Base-by-base conservation (phyloP, 30 jellyfish, hydroid and myxozoan species). In the Rhopilema esculentum region DNA sequence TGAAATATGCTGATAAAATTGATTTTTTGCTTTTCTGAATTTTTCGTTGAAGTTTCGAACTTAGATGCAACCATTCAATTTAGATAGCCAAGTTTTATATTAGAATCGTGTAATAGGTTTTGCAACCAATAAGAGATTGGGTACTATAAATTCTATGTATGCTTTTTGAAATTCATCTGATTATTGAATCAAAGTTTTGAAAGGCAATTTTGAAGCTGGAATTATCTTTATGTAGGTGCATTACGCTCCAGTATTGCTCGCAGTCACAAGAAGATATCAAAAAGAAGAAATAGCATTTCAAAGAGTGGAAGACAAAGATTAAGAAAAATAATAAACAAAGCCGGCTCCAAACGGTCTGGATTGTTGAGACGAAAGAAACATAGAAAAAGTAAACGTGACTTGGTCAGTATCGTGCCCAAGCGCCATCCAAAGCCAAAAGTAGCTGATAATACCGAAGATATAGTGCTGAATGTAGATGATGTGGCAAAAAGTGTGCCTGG, bases 401-500 rank as follows among this genome's bases (percentile, higher is more conserved):
- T 80, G 4, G 82, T 80, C 0, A 80, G 90, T 72, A 80, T 80
- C 31, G 90, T 65, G 12, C 90, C 90, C 16, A 51, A 67, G 33
- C 90, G 49, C 31, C 75, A 82, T 20, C 73, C 73, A 4, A 40
- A 31, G 40, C 31, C 57, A 25, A 75, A 75, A 48, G 16, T 71
- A 75, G 61, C 24, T 49, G 90, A 80, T 0, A 27, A 61, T 30
- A 78, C 20, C 73, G 73, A 80, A 7, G 82, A 66, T 17, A 66
- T 80, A 27, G 65, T 80, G 22, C 24, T 80, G 61, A 48, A 66
- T 48, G 30, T 69, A n/a, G 82, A 27, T 22, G 30, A 67, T 17
- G 90, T 64, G 29, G 82, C 70, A 29, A 80, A 40, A 32, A 20
- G 21, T 22, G 69, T 27, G 19, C 25, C 90, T 1, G 48, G 28